Percentiles rank a stretch among this genome's conserved stretches.
Conservation (phyloP, 2,113 vertebrate genomes). For the Chrysochloris asiatica region DNA sequence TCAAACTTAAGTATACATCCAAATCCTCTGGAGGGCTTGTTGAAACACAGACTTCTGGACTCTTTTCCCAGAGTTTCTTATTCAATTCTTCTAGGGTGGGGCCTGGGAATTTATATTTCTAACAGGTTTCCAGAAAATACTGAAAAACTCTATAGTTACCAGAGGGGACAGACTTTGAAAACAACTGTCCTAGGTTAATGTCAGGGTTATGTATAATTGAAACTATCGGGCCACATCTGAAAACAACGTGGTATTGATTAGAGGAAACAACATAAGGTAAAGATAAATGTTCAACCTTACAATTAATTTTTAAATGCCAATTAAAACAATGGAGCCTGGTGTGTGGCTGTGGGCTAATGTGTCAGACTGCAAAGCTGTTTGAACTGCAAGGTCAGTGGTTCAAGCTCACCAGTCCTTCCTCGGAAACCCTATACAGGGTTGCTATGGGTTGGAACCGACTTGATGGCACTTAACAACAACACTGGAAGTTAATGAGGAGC, state of each 20-base stretch:
- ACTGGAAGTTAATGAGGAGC: too few relatives aligned
- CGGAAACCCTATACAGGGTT: too few relatives aligned
- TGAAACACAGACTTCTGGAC: neutral
- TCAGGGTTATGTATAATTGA: neutral
- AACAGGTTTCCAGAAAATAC: neutral
- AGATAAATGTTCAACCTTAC: neutral
- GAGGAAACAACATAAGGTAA: slow-evolving; percentile 6
- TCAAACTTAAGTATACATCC: neutral
- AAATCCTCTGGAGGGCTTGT: neutral
- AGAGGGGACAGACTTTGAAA: neutral
- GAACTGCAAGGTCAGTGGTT: too few relatives aligned
- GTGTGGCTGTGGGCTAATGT: too few relatives aligned
- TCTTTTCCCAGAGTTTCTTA: neutral
- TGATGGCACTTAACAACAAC: too few relatives aligned
- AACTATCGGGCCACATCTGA: neutral
- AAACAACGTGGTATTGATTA: neutral
- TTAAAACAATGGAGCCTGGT: neutral
- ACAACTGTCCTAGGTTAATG: neutral
- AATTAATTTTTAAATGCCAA: slow-evolving; percentile 19
- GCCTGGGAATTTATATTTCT: slow-evolving; percentile 2
- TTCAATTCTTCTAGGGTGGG: neutral
- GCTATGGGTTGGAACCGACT: too few relatives aligned
- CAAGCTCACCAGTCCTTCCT: too few relatives aligned
- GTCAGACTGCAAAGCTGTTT: too few relatives aligned
- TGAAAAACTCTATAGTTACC: neutral